These are phyloP conservation scores for Teleiodes luculella DNA, from an alignment of 2,888 invertebrate species.

Conservation along the genomic window DNA sequence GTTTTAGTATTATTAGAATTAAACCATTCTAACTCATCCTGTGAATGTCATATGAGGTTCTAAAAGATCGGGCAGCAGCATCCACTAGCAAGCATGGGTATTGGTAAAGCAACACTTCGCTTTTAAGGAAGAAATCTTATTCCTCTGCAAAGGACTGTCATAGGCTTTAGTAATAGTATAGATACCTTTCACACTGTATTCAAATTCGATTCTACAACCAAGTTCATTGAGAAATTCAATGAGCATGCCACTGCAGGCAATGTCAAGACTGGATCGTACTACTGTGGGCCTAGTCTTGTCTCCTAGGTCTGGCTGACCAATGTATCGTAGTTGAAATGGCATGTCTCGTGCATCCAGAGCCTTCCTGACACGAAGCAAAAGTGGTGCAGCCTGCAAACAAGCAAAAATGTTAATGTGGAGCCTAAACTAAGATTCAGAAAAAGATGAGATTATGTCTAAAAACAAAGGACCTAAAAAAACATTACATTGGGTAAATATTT, in stretches of 20 bases:
- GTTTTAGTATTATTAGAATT: too few relatives aligned
- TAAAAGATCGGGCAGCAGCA: too few relatives aligned
- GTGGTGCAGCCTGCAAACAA: slow-evolving; percentile 74
- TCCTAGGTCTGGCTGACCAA: slow-evolving; percentile 93
- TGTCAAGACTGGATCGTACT: slow-evolving; percentile 94
- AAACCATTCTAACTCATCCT: too few relatives aligned
- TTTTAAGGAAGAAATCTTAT: too few relatives aligned
- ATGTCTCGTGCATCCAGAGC: slow-evolving; percentile 90
- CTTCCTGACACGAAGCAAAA: slow-evolving; percentile 89
- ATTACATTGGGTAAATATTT: too few relatives aligned
- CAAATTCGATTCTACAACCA: slow-evolving; percentile 94
- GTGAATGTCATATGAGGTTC: too few relatives aligned
- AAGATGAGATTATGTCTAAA: too few relatives aligned
- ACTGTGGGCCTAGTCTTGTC: slow-evolving; percentile 94
- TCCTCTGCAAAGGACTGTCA: too few relatives aligned
- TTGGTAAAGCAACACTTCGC: too few relatives aligned
- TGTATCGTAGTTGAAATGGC: slow-evolving; percentile 93
- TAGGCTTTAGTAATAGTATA: too few relatives aligned
- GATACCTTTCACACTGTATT: slow-evolving; percentile 91
- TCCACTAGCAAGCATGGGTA: too few relatives aligned
- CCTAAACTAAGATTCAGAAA: neutral
- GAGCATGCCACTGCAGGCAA: slow-evolving; percentile 93
- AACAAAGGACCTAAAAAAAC: too few relatives aligned
- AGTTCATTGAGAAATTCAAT: slow-evolving; percentile 95
- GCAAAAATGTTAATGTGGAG: neutral